These are phyloP conservation scores for Zoanthus solanderi DNA, from an alignment of 92 coral and sea anemone genomes.

Conservation along the genomic window DNA sequence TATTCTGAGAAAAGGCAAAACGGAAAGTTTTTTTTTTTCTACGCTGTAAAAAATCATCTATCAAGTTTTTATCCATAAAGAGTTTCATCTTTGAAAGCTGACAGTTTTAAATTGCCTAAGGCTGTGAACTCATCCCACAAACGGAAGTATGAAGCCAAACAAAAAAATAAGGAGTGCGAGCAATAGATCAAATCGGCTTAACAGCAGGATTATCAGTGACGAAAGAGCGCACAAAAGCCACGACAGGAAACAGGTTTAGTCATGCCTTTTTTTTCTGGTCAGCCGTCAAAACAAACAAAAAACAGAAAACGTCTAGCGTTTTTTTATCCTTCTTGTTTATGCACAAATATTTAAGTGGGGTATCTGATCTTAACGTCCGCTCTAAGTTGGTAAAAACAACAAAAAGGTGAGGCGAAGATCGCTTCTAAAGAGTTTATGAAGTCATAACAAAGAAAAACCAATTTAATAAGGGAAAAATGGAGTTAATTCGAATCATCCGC, in stretches of 20 bases:
- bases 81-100: no score
- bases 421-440: background rate
- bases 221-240: background rate
- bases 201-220: background rate
- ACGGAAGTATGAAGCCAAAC: no score
- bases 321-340: background rate
- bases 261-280: background rate
- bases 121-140: no score
- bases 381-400: conserved; percentile 2
- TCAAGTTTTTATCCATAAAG: no score
- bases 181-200: background rate
- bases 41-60: no score
- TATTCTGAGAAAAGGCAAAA: no score
- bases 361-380: background rate
- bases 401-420: background rate
- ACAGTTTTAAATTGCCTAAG: no score
- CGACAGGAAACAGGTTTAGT: background rate
- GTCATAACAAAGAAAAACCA: background rate
- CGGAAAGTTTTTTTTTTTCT: no score
- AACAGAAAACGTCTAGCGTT: background rate
- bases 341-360: background rate
- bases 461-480: no score
- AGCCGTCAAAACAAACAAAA: background rate
- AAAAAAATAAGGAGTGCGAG: background rate
- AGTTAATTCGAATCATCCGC: background rate